Percentiles rank a stretch among this genome's conserved stretches.
These are phyloP conservation scores for Monopterus albus DNA, from an alignment of 2,113 vertebrate species.

Conservation along the genomic window DNA sequence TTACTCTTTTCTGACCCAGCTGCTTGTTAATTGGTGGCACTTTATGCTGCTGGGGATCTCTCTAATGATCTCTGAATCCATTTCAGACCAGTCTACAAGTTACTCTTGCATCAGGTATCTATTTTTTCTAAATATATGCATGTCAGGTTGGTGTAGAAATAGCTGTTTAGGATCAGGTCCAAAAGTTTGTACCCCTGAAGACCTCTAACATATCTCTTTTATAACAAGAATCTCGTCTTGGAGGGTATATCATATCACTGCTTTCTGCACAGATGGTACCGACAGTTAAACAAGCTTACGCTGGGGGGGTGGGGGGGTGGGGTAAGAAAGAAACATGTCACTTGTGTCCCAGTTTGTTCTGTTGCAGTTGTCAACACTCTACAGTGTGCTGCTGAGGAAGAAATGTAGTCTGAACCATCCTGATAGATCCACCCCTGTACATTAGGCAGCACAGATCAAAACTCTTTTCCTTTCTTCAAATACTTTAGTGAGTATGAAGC, in stretches of 20 bases:
- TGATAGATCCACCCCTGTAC: constrained; percentile 22
- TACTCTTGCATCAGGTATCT: background rate
- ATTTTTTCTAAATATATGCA: too few species aligned
- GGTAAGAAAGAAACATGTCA: constrained; percentile 24
- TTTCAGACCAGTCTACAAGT: background rate
- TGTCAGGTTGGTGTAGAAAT: background rate
- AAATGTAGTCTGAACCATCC: constrained; percentile 32
- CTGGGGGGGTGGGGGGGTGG: too few species aligned
- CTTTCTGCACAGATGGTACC: constrained; percentile 29
- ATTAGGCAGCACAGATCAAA: constrained; percentile 44
- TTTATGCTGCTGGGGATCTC: background rate
- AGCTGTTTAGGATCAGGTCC: background rate
- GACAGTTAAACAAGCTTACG: constrained; percentile 28
- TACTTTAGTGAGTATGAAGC: constrained; percentile 17
- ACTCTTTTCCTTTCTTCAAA: constrained; percentile 19
- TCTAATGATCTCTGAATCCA: constrained; percentile 5
- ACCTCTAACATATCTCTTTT: constrained; percentile 14
- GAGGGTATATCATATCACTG: constrained; percentile 24
- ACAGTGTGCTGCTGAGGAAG: constrained; percentile 13
- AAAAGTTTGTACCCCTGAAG: background rate
- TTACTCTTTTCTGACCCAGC: background rate
- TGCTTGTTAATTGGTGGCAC: background rate
- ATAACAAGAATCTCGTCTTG: constrained; percentile 10
- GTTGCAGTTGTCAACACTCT: constrained; percentile 35
- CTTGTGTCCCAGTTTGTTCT: constrained; percentile 44